Evolutionary conservation across 2,888 invertebrate genomes (phyloP).

Genomic region (Drosophila mayaguana): DNA sequence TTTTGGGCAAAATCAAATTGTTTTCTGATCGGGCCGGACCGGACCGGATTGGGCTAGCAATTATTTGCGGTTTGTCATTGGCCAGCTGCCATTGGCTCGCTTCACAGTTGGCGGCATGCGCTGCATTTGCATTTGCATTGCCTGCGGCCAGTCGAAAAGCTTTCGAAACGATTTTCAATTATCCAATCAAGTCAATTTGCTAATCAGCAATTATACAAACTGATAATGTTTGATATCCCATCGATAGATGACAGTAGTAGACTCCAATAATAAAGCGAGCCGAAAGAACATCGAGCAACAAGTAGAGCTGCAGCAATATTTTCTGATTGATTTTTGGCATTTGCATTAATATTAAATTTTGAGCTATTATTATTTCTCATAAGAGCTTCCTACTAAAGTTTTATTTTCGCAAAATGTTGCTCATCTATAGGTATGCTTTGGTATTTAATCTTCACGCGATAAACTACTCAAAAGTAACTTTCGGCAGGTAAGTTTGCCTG

Average conservation of each 20-base stretch:
- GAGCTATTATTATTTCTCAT: not conserved
- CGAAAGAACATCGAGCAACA: too few relatives aligned
- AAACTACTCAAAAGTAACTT: not conserved
- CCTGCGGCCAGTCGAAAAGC: not conserved
- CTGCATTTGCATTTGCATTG: not conserved
- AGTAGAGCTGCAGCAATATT: too few relatives aligned
- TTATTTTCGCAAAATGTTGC: not conserved
- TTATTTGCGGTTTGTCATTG: constrained; percentile 3
- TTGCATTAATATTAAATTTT: too few relatives aligned
- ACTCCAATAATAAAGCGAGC: too few relatives aligned
- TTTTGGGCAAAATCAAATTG: constrained; percentile 6
- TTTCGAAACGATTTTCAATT: not conserved
- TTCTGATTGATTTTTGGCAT: too few relatives aligned
- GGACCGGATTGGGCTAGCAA: not conserved
- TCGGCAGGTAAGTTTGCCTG: not conserved
- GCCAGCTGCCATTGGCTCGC: not conserved
- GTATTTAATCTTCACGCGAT: not conserved
- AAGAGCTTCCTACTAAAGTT: not conserved
- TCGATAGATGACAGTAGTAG: not conserved
- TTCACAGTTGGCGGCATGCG: not conserved
- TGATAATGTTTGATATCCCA: not conserved
- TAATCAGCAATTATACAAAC: constrained; percentile 3
- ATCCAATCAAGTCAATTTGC: constrained; percentile 7
- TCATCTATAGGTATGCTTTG: not conserved
- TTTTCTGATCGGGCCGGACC: too few relatives aligned